Evolutionary conservation across 2,113 vertebrate genomes (phyloP), one percentile per base, ranked within the genome.

Genomic region (Todiramphus chloris): DNA sequence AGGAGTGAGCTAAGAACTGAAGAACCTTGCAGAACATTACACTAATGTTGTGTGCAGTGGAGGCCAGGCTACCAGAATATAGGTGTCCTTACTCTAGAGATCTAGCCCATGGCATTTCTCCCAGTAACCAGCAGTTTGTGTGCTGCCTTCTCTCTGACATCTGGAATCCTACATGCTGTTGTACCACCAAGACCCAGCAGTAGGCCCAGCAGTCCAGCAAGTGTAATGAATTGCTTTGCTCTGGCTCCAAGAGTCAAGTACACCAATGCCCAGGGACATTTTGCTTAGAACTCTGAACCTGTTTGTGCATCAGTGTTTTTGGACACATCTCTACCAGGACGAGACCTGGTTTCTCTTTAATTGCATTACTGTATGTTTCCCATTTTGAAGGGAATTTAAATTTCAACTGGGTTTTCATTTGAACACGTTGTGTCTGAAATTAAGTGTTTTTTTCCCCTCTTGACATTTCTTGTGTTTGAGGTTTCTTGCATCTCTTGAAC

Each of bases 171-270:
- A 50, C 3, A 0, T 87, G 96, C 96, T 89, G 70, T 55, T 67
- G 5, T 56, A 62, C 82, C 92, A 85, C 74, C 74, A 4, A 13
- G 91, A 79, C 37, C 37, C 94, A 91, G 94, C 96, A 93, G 69
- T 87, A 93, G 97, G 93, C 91, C 93, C 94, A 95, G 81, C 89
- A 86, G 87, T 90, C 73, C 83, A 48, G 87, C 94, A 92, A 89
- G 94, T 94, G 92, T 96, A 94, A 96, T 91, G 92, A 94, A 87
- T 95, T 95, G 97, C 95, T 96, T 95, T 95, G 94, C 89, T 97
- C 97, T 96, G 97, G 97, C 95, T 97, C 96, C 94, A 96, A 91
- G 94, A 96, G 94, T 97, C 97, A 97, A 95, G 94, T 96, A 92
- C 92, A 94, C 92, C 95, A 87, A 95, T 95, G 95, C 92, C 97